phyloP scores from a whole-genome alignment of 2,113 vertebrate species.

The Cyanocitta stelleri region DNA sequence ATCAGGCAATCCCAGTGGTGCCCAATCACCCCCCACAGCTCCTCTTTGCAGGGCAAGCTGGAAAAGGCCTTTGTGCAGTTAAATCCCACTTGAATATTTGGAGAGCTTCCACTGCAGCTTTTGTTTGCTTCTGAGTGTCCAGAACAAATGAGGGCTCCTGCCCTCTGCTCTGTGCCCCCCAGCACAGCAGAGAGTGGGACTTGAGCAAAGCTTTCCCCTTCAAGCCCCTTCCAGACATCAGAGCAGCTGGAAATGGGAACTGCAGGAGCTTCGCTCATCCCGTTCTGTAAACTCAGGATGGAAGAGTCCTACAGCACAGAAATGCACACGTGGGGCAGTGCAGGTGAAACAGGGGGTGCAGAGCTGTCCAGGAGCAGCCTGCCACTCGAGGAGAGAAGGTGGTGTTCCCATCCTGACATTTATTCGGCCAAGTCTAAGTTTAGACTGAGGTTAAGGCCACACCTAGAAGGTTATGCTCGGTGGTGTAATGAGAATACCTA shows the following conservation, averaged over 20 bases:
- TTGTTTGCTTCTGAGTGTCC: neutral
- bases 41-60: neutral
- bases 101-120: neutral
- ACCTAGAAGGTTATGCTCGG: neutral
- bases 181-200: neutral
- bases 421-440: neutral
- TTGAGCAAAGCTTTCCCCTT: neutral
- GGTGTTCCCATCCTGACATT: neutral
- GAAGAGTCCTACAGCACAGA: neutral
- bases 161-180: neutral
- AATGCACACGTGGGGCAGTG: neutral
- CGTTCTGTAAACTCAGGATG: neutral
- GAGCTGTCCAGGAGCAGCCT: neutral
- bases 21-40: neutral
- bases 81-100: neutral
- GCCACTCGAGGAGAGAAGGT: neutral
- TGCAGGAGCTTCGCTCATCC: neutral
- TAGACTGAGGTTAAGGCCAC: neutral
- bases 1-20: neutral
- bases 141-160: neutral
- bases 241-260: neutral
- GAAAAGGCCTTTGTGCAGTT: neutral
- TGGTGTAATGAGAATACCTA: neutral
- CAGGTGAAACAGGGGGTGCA: neutral
- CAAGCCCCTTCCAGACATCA: neutral